Evolutionary conservation across 2,797 vertebrate species (phyloP), one percentile per base, ranked within the genome.

Genomic region (Rhinella marina): DNA sequence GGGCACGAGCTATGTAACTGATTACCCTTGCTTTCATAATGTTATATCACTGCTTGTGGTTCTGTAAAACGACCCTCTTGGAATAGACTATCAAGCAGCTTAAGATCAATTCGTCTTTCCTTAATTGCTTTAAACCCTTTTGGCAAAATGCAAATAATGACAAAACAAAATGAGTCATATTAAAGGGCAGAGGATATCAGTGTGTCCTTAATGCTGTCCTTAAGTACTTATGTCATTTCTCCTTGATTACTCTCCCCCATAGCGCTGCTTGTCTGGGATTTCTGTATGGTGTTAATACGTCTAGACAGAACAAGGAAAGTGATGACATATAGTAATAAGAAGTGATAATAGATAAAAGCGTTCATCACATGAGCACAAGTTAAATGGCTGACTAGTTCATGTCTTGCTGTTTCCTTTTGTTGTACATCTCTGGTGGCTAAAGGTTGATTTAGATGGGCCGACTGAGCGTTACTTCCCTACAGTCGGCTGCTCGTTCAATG

Each of bases 121-220:
- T 17, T 86, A 80, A 80, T 81, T 80, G 56, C 85, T 86, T 70
- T 72, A 79, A 86, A 21, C 76, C 77, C 61, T 59, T 86, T 66
- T 80, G 77, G 50, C 76, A 82, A 77, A 76, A 75, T 87, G 70
- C 57, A 82, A 66, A 82, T 82, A 77, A 82, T 82, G 79, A 75
- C 68, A 41, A 16, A 82, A 50, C 70, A 82, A 82, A 41, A 82
- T 68, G 50, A 78, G 48, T 78, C 52, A n/a, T 29, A 68, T 78
- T 75, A 68, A 78, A 19, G 72, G 48, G 61, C 75, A 66, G 21
- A 41, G 66, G 61, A 80, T 70, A 80, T 86, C 64, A 86, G 25
- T 68, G 50, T 72, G 27, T 16, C 76, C 41, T 78, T 85, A 85
- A 85, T 64, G 59, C 72, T 78, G 32, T 59, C 84, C 84, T 27